phyloP scores from a whole-genome alignment of 2,888 invertebrate genomes.

The Timema podura region DNA sequence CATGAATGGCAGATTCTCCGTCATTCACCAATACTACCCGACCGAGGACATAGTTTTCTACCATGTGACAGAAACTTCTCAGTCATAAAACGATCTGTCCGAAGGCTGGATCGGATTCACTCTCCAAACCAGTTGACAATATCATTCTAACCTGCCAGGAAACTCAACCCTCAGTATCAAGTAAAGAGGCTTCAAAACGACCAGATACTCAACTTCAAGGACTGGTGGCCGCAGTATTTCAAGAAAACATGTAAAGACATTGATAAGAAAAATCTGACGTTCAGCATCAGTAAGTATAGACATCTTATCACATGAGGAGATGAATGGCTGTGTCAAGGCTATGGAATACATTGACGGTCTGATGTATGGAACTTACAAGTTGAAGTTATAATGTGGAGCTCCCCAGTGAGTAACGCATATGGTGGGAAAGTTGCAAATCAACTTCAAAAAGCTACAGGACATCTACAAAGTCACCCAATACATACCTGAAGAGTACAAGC shows the following conservation, averaged over 20 bases:
- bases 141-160: conserved; percentile 26
- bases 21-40: background rate
- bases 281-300: conserved; percentile 18
- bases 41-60: conserved; percentile 20
- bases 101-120: conserved; percentile 26
- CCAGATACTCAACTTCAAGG: conserved; percentile 26
- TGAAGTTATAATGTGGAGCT: background rate
- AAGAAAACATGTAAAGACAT: conserved; percentile 21
- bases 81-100: conserved; percentile 21
- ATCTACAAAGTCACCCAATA: conserved; percentile 9
- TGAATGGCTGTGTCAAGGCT: background rate
- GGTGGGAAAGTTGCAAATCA: background rate
- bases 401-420: background rate
- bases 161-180: conserved; percentile 16
- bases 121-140: conserved; percentile 24
- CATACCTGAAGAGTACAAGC: background rate
- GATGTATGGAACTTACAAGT: background rate
- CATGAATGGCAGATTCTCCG: conserved; percentile 2
- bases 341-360: background rate
- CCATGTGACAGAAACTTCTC: conserved; percentile 23
- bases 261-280: conserved; percentile 19
- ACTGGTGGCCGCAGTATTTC: conserved; percentile 25
- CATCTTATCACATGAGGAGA: conserved; percentile 1
- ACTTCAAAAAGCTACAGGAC: background rate
- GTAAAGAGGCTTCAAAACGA: conserved; percentile 17